Evolutionary conservation across 2,113 vertebrate genomes (phyloP).

Genomic region (Sialia sialis): DNA sequence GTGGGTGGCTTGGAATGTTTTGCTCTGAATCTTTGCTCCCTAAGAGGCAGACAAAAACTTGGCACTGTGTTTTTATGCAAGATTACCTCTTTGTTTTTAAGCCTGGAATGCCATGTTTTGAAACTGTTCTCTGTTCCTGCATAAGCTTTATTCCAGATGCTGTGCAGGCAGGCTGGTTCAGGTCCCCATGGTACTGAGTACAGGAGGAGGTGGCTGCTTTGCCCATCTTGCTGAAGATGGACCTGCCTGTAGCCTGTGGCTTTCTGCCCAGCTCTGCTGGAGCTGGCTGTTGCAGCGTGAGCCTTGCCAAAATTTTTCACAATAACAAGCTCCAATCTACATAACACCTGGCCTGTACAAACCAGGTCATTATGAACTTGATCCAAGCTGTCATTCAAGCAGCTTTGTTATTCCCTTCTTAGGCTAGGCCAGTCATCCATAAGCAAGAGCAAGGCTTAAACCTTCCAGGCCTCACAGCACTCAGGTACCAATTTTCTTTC

Average conservation of each 20-base stretch:
- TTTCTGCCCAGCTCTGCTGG: conserved; percentile 71
- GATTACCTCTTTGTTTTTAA: not conserved
- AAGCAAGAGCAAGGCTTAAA: not conserved
- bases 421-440: conserved; percentile 11
- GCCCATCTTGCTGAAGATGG: conserved; percentile 50
- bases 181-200: conserved; percentile 33
- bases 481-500: not conserved
- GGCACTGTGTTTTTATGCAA: not conserved
- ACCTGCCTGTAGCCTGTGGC: conserved; percentile 66
- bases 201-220: conserved; percentile 29
- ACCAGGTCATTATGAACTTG: conserved; percentile 75
- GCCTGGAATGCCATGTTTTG: not conserved
- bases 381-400: conserved; percentile 74
- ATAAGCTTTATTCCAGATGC: conserved; percentile 39
- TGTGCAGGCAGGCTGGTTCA: conserved; percentile 28
- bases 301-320: conserved; percentile 75
- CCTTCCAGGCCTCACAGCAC: not conserved
- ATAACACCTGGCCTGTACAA: conserved; percentile 79
- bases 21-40: not conserved
- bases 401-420: conserved; percentile 69
- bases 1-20: not conserved
- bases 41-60: not conserved
- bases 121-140: not conserved
- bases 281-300: conserved; percentile 41
- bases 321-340: conserved; percentile 77